A percentile compares a stretch with the other conserved stretches of the same genome.
Conservation (phyloP, 2,888 invertebrate genomes). For the Artemia sinica region DNA sequence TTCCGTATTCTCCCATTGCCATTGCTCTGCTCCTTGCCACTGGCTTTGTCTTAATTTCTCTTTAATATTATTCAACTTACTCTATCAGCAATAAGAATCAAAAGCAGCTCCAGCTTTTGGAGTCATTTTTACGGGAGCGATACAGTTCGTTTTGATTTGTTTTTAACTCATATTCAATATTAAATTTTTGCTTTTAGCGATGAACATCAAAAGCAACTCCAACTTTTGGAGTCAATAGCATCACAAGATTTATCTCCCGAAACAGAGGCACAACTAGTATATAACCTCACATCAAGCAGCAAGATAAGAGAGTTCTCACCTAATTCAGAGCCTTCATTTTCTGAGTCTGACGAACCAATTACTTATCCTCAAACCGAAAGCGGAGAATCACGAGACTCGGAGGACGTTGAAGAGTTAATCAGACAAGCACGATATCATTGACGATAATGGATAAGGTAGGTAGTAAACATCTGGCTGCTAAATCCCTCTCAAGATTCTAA, state of each 20-base stretch:
- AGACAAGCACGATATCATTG: neutral
- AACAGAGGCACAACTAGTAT: neutral
- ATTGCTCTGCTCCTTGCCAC: no score
- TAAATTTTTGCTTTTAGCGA: neutral
- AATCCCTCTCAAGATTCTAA: no score
- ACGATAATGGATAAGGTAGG: neutral
- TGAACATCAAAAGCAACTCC: constrained; percentile 1
- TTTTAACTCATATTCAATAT: no score
- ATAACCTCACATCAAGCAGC: neutral
- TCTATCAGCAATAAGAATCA: no score
- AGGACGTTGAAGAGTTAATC: constrained; percentile 4
- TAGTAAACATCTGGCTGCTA: no score
- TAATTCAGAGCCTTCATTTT: neutral
- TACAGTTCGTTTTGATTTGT: no score
- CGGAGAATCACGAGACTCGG: neutral
- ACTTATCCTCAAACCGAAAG: constrained; percentile 8
- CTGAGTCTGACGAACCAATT: neutral
- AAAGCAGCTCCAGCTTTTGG: no score
- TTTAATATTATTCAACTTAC: no score
- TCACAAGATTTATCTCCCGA: constrained; percentile 5
- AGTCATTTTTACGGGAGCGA: no score
- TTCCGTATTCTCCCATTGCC: no score
- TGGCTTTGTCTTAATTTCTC: no score
- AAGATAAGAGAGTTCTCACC: neutral
- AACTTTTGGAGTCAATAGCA: neutral